phyloP scores from a whole-genome alignment of 2,113 vertebrate species.

The Gambusia holbrooki region DNA sequence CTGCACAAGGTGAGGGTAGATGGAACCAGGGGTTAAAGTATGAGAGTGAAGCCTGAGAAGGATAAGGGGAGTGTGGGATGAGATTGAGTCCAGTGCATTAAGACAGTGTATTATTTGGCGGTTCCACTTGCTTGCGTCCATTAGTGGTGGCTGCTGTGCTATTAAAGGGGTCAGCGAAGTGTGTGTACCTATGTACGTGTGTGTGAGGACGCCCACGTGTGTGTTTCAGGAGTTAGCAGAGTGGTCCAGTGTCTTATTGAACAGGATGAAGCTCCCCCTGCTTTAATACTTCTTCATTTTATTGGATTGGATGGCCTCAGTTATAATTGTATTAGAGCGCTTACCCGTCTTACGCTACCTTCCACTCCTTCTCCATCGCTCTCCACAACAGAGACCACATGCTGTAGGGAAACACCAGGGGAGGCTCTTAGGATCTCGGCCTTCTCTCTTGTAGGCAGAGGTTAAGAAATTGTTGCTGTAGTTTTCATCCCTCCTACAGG shows the following conservation, averaged over 20 bases:
- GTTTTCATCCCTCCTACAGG: constrained; percentile 9
- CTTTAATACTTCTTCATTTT: constrained; percentile 79
- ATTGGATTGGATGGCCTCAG: constrained; percentile 79
- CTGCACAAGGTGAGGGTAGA: constrained; percentile 57
- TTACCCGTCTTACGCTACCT: constrained; percentile 27
- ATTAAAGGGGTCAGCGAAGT: constrained; percentile 79
- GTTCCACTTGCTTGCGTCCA: constrained; percentile 79
- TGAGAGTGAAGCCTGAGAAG: constrained; percentile 61
- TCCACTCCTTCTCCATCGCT: constrained; percentile 36
- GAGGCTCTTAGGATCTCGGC: constrained; percentile 28
- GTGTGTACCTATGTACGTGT: constrained; percentile 62
- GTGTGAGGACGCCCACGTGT: constrained; percentile 39
- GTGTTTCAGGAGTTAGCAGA: constrained; percentile 73
- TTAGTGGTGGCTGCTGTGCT: constrained; percentile 75
- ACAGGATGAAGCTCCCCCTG: constrained; percentile 69
- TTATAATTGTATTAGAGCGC: constrained; percentile 78
- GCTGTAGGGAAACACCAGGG: constrained; percentile 35
- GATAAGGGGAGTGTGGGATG: constrained; percentile 65
- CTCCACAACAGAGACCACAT: constrained; percentile 47
- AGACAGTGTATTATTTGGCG: constrained; percentile 80
- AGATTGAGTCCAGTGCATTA: constrained; percentile 79
- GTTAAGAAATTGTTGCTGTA: constrained; percentile 2
- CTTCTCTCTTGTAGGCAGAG: constrained; percentile 1
- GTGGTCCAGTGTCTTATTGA: constrained; percentile 77
- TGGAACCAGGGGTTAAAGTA: constrained; percentile 72